Evolutionary conservation across 1,140 invertebrate species (phyloP), one percentile per base, ranked within the genome.

Genomic region (Drepana arcuata): DNA sequence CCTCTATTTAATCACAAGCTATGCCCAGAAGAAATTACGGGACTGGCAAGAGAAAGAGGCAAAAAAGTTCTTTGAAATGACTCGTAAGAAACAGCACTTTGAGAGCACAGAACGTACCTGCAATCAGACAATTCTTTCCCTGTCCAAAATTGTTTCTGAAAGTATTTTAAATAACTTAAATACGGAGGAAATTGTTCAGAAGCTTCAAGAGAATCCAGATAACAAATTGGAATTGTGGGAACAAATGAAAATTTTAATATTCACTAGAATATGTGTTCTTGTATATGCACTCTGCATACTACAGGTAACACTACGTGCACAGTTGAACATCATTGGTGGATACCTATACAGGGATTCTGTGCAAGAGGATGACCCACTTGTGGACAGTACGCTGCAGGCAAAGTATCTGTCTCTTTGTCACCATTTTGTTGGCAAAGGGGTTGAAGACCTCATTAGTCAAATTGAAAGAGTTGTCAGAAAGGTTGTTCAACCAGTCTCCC

Each of bases 61-160:
- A 2, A 86, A 87, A 39, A 90, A 92, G 34, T 90, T 94, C 63
- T 83, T 96, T 14, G 91, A 94, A 47, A 88, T 89, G 57, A 88
- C 91, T 4, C 88, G 92, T 34, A 89, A 92, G 29, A 89, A 91
- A 58, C 92, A 93, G 51, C 93, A 96, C 66, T 97, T 95, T 84
- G 93, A 96, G 69, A 93, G 90, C 31, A 96, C 93, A 16, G 92
- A 95, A 50, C 84, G 89, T 49, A 96, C 93, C 2, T 96, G 94
- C 58, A 92, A 93, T 73, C 90, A 93, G 65, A 95, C 93, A 25
- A 92, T 94, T 38, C 59, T 93, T 2, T 91, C 90, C 9, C 77
- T 97, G 39, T 85, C 90, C 7, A 83, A 86, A 13, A 89, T 90
- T 41, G 77, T 97, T 27, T 88, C 90, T 49, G 88, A 92, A 35